Evolutionary conservation across 2,797 vertebrate genomes (phyloP).

Genomic region (Parotocinclus haroldoi): DNA sequence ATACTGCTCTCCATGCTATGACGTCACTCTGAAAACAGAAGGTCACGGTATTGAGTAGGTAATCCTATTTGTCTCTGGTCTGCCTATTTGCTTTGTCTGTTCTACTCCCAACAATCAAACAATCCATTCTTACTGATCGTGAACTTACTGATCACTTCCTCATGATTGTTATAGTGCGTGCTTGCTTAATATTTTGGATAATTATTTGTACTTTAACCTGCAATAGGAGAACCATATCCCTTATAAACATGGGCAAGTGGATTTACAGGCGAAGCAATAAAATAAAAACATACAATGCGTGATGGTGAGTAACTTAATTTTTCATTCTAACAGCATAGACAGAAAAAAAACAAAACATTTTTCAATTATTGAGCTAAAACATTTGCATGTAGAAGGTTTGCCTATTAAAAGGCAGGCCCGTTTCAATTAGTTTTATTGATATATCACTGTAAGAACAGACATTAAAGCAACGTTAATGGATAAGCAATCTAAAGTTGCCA

Average conservation of each 20-base stretch:
- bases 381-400: too few species aligned
- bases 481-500: too few species aligned
- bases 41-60: constrained; percentile 67
- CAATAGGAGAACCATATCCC: constrained; percentile 6
- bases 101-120: constrained; percentile 30
- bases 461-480: too few species aligned
- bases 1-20: constrained; percentile 39
- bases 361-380: too few species aligned
- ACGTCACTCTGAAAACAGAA: constrained; percentile 37
- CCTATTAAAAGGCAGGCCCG: too few species aligned
- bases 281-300: constrained; percentile 38
- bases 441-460: too few species aligned
- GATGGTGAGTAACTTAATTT: constrained; percentile 18
- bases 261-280: constrained; percentile 31
- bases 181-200: neutral
- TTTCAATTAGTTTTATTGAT: too few species aligned
- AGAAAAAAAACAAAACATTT: too few species aligned
- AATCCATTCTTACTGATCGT: constrained; percentile 45
- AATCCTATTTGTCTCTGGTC: constrained; percentile 69
- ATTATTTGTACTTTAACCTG: neutral
- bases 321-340: neutral
- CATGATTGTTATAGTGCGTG: neutral
- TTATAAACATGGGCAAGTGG: constrained; percentile 34
- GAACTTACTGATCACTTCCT: constrained; percentile 21
- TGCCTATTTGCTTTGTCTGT: constrained; percentile 51